phyloP scores from a whole-genome alignment of 2,797 vertebrate genomes.

The Chaunax sp. region DNA sequence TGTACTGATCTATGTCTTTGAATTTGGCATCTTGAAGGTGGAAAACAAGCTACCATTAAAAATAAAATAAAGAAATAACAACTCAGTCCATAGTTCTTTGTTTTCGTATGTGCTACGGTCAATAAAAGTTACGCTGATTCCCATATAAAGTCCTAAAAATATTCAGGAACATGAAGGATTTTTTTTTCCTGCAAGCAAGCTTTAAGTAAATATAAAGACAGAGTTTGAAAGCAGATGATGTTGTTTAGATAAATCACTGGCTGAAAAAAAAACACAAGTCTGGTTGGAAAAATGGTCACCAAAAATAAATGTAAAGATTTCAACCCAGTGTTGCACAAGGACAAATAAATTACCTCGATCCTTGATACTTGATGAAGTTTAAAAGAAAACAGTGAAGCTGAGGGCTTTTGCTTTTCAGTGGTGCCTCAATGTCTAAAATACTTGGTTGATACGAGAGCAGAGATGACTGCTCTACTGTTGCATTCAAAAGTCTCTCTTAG shows the following conservation, averaged over 20 bases:
- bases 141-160: background rate
- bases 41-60: too few species aligned
- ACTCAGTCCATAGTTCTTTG: background rate
- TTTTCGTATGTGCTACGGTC: background rate
- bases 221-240: background rate
- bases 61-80: accelerated
- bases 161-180: background rate
- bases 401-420: too few species aligned
- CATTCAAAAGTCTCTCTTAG: constrained; percentile 55
- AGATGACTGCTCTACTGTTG: constrained; percentile 28
- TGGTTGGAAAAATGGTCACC: background rate
- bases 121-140: background rate
- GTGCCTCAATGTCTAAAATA: too few species aligned
- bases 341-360: too few species aligned
- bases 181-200: too few species aligned
- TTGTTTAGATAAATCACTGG: background rate
- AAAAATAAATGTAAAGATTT: background rate
- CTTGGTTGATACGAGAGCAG: constrained; percentile 52
- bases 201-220: too few species aligned
- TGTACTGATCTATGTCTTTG: background rate
- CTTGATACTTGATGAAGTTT: too few species aligned
- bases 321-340: too few species aligned
- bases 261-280: background rate
- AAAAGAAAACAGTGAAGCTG: background rate
- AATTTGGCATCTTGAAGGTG: background rate